A percentile compares a stretch with the other conserved stretches of the same genome.
Conservation (phyloP, 2,888 invertebrate genomes). For the Torymus texanus region DNA sequence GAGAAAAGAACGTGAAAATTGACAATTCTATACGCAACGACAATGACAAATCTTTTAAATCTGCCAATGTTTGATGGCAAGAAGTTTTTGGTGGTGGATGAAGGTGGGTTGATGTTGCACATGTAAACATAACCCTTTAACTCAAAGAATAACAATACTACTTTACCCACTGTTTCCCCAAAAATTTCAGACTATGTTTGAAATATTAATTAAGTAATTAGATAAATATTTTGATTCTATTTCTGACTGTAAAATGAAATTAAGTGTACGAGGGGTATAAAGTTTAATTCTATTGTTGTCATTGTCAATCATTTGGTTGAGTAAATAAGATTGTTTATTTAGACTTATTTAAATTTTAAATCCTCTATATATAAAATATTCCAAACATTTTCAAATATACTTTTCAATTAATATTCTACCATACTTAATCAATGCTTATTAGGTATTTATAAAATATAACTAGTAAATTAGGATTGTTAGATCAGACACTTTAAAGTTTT, state of each 20-base stretch:
- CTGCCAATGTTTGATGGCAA: slow-evolving; percentile 17
- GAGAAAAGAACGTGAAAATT: neutral
- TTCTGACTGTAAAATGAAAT: too few relatives aligned
- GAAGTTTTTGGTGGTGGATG: slow-evolving; percentile 67
- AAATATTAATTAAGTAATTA: neutral
- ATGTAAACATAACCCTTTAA: slow-evolving; percentile 45
- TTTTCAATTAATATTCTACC: too few relatives aligned
- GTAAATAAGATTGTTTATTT: too few relatives aligned
- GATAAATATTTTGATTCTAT: neutral
- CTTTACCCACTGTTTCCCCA: too few relatives aligned
- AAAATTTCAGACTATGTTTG: neutral
- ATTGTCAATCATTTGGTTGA: too few relatives aligned
- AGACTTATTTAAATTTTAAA: neutral
- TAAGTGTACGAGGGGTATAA: too few relatives aligned
- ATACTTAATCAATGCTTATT: too few relatives aligned
- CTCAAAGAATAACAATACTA: too few relatives aligned
- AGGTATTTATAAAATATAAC: too few relatives aligned
- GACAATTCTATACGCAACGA: neutral
- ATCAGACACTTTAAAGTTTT: too few relatives aligned
- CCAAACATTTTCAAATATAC: neutral
- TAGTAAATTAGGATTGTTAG: too few relatives aligned
- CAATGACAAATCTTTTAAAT: slow-evolving; percentile 47
- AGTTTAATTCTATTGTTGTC: too few relatives aligned
- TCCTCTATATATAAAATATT: neutral
- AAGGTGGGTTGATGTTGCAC: slow-evolving; percentile 62